Evolutionary conservation across 2,113 vertebrate genomes (phyloP), one percentile per base, ranked within the genome.

Genomic region (Canis aureus): DNA sequence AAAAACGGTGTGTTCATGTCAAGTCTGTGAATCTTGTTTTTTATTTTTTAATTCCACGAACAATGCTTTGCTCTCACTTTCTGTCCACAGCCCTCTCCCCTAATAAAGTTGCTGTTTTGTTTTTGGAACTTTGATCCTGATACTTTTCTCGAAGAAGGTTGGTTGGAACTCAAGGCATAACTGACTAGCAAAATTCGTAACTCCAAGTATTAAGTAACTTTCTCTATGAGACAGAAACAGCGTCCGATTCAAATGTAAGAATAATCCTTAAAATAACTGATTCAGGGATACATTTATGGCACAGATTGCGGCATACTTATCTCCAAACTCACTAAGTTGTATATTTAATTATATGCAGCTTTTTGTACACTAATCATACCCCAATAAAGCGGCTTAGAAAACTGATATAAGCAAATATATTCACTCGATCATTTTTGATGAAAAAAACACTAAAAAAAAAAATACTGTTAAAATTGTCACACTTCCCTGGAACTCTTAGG

Each of bases 371-470:
- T 32, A 78, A 53, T 51, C 23, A 62, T 55, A 84, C 2, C 32
- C 69, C 20, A 43, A 9, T 71, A 93, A 93, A 66, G 53, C 78
- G 19, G 27, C 27, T 81, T 74, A n/a, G 82, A 53, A 89, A 80
- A 96, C 17, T 71, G 53, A 29, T 78, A 38, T 2, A 82, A 66
- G 64, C 57, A 95, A 93, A 73, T 88, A 43, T 23, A 83, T 32
- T 96, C 94, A 83, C 35, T 96, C 93, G 59, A 76, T 73, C 27
- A 83, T 84, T 94, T 93, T 96, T 89, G 17, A 67, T 87, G n/a
- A 27, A 83, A 92, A 93, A 74, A 91, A 69, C 49, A 35, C 19
- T 71, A 81, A 43, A 86, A 51, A 88, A 88, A 43, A 8, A 60
- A 59, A n/a, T 87, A 32, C 64, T 51, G 43, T 92, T 92, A 82